These are phyloP conservation scores for Neria commutata DNA, from an alignment of 2,888 invertebrate genomes.

Conservation along the genomic window DNA sequence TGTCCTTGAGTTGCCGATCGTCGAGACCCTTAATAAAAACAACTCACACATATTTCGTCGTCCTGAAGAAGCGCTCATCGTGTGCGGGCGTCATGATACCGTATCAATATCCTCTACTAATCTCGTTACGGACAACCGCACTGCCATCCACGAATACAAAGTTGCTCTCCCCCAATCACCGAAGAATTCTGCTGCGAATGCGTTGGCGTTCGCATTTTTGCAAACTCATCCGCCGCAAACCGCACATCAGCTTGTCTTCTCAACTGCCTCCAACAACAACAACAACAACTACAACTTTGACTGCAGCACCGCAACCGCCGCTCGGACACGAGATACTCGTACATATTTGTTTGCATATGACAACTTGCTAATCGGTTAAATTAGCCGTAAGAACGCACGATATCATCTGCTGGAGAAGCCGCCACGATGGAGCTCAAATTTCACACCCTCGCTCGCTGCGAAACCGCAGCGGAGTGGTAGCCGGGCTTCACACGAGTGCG, in stretches of 20 bases:
- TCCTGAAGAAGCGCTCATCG: not conserved
- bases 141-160: not conserved
- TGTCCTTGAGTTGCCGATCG: no score
- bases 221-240: not conserved
- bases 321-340: no score
- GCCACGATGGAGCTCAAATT: not conserved
- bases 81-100: not conserved
- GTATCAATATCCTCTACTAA: not conserved
- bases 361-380: constrained; percentile 49
- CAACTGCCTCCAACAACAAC: not conserved
- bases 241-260: not conserved
- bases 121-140: not conserved
- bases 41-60: no score
- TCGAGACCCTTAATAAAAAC: no score
- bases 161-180: not conserved
- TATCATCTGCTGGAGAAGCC: not conserved
- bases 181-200: not conserved
- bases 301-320: no score
- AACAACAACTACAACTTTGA: no score
- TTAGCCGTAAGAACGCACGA: constrained; percentile 41
- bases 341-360: constrained; percentile 9
- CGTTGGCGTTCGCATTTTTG: no score
- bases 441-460: constrained; percentile 46
- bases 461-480: constrained; percentile 26
- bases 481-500: constrained; percentile 11